Evolutionary conservation across 23 tunicate genomes (phyloP).

Genomic region (Trididemnum miniatum): DNA sequence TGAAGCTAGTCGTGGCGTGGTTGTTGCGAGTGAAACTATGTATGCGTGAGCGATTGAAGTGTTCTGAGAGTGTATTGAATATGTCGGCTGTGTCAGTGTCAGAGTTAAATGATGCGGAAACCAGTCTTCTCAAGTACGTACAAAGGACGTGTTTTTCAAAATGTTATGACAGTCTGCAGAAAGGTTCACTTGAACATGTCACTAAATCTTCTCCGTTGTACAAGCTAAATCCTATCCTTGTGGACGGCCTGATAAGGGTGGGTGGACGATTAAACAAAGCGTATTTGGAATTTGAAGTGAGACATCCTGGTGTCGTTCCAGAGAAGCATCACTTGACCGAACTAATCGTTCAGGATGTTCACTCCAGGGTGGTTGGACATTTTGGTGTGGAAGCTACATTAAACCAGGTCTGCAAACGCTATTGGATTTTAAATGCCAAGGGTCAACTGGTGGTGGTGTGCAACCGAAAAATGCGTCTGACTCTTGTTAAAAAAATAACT

Average conservation of each 20-base stretch:
- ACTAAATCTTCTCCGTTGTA: neutral
- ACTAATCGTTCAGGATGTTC: slow-evolving; percentile 1
- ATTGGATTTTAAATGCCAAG: neutral
- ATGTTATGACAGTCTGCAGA: neutral
- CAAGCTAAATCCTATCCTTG: slow-evolving; percentile 7
- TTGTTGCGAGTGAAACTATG: neutral
- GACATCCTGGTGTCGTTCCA: slow-evolving; percentile 16
- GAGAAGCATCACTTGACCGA: neutral
- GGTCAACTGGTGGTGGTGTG: too few species aligned
- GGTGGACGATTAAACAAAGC: slow-evolving; percentile 18
- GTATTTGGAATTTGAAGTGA: neutral
- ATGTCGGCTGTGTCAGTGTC: neutral
- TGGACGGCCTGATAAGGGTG: neutral
- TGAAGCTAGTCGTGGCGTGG: slow-evolving; percentile 5
- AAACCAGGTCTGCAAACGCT: neutral
- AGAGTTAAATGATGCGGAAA: slow-evolving; percentile 5
- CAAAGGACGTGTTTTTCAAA: neutral
- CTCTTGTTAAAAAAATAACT: too few species aligned
- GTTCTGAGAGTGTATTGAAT: neutral
- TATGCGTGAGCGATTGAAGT: neutral
- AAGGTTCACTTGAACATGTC: neutral
- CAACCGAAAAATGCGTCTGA: too few species aligned
- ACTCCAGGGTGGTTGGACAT: slow-evolving; percentile 10
- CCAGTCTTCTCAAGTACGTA: neutral
- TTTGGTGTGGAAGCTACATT: slow-evolving; percentile 3